Conservation (phyloP, 1,140 invertebrate species). For the Homalodisca vitripennis region DNA sequence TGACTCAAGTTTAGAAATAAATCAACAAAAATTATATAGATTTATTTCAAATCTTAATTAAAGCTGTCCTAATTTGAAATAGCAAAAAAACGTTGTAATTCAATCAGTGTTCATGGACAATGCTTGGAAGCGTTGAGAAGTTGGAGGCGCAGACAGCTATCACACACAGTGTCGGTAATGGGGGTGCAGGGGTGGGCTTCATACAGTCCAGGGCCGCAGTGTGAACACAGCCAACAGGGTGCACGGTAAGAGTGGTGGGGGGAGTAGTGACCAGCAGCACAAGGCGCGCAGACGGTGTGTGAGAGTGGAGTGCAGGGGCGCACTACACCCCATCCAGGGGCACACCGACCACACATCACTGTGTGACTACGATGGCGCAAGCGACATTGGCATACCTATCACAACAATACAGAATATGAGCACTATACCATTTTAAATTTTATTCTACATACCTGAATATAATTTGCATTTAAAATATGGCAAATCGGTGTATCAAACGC, state of each 20-base stretch:
- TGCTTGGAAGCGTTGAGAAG: not conserved
- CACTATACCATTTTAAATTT: too few relatives aligned
- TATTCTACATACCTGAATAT: too few relatives aligned
- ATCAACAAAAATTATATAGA: too few relatives aligned
- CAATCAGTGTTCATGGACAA: too few relatives aligned
- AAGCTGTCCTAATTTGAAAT: too few relatives aligned
- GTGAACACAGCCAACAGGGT: conserved; percentile 53
- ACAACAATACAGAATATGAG: too few relatives aligned
- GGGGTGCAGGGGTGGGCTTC: conserved; percentile 51
- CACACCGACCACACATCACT: conserved; percentile 47
- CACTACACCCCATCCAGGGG: conserved; percentile 51
- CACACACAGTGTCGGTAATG: conserved; percentile 52
- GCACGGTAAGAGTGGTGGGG: conserved; percentile 49
- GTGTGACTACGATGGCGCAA: conserved; percentile 47
- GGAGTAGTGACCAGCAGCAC: conserved; percentile 49
- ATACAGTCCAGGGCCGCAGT: conserved; percentile 52
- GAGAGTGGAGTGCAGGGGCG: conserved; percentile 45
- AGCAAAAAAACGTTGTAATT: too few relatives aligned
- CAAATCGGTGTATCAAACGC: too few relatives aligned
- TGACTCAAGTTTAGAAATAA: too few relatives aligned
- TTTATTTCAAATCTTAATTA: too few relatives aligned
- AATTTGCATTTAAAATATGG: too few relatives aligned
- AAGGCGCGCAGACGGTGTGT: conserved; percentile 51
- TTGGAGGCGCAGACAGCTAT: conserved; percentile 48
- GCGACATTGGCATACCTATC: too few relatives aligned